These are phyloP conservation scores for Macaca nemestrina DNA, from an alignment of 2,113 vertebrate species.

Conservation along the genomic window DNA sequence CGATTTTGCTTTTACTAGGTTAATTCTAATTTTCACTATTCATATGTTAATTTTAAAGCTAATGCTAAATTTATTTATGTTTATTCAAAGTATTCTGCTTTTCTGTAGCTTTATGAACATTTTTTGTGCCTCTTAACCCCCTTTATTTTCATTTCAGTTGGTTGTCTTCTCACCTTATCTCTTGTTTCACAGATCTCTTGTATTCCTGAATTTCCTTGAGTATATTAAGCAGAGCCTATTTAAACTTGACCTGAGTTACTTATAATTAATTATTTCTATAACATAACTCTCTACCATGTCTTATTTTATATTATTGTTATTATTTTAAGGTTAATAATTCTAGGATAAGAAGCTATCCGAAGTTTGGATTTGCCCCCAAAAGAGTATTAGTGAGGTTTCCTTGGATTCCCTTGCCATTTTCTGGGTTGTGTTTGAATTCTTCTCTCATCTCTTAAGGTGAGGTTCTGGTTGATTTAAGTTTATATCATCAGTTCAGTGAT, in stretches of 20 bases:
- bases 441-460: background rate
- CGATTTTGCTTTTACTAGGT: background rate
- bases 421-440: background rate
- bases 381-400: background rate
- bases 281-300: background rate
- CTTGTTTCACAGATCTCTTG: background rate
- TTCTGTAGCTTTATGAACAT: background rate
- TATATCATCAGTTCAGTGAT: background rate
- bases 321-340: background rate
- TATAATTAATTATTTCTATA: background rate
- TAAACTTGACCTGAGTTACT: background rate
- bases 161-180: background rate
- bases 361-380: background rate
- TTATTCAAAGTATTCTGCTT: background rate
- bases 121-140: background rate
- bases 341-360: background rate
- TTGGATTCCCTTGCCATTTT: background rate
- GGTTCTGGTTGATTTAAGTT: background rate
- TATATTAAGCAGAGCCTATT: background rate
- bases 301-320: background rate
- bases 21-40: background rate
- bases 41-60: conserved; percentile 14
- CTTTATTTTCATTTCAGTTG: background rate
- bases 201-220: background rate
- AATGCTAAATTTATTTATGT: background rate